phyloP scores from a whole-genome alignment of 1,140 invertebrate genomes.

The Zaprionus tsacasi region DNA sequence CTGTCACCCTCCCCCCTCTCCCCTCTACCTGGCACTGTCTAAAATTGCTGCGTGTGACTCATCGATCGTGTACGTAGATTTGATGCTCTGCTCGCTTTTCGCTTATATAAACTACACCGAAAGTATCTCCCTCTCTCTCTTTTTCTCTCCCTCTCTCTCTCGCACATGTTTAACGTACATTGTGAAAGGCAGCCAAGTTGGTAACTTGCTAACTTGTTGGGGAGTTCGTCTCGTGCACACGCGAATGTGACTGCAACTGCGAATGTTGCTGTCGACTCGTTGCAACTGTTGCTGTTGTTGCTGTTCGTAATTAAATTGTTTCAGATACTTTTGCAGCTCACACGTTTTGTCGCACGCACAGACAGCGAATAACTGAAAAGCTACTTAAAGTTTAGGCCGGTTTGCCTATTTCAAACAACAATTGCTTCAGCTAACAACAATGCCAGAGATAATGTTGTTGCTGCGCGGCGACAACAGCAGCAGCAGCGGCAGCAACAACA shows the following conservation, averaged over 20 bases:
- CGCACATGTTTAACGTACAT: slow-evolving; percentile 49
- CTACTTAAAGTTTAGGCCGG: slow-evolving; percentile 74
- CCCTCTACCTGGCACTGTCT: slow-evolving; percentile 2
- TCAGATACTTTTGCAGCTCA: slow-evolving; percentile 35
- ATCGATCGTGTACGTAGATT: slow-evolving; percentile 41
- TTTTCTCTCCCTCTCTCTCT: neutral
- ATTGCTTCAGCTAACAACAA: slow-evolving; percentile 54
- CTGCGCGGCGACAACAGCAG: slow-evolving; percentile 36
- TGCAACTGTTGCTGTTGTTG: neutral
- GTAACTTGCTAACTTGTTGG: slow-evolving; percentile 15
- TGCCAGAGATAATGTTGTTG: slow-evolving; percentile 64
- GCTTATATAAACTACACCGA: slow-evolving; percentile 44
- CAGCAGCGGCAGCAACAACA: slow-evolving; percentile 25
- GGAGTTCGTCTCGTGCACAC: slow-evolving; percentile 1
- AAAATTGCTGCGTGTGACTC: slow-evolving; percentile 54
- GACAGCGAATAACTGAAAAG: slow-evolving; percentile 76
- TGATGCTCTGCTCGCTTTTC: neutral
- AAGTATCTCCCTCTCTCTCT: slow-evolving; percentile 10
- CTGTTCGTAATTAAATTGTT: slow-evolving; percentile 36
- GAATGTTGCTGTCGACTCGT: neutral
- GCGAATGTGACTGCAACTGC: slow-evolving; percentile 3
- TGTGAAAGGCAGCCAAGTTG: slow-evolving; percentile 28
- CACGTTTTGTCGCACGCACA: slow-evolving; percentile 80
- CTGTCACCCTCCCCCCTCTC: neutral
- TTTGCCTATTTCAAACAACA: slow-evolving; percentile 75